Evolutionary conservation across 2,113 vertebrate species (phyloP), one percentile per base, ranked within the genome.

Genomic region (Gambusia holbrooki): DNA sequence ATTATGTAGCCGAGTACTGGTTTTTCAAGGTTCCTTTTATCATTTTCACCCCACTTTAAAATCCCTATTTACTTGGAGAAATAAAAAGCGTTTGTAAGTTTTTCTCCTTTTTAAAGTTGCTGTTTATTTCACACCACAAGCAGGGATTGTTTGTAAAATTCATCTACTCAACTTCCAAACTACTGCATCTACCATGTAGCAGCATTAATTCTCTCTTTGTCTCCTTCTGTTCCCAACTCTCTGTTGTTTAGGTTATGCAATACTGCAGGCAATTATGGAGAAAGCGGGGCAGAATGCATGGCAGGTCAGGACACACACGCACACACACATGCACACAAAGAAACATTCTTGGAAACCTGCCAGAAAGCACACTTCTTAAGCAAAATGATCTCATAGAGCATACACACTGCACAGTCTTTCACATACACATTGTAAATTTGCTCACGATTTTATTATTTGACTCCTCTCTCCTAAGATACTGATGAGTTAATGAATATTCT

Each of bases 251-350:
- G 98, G 98, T 92, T 99, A 99, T 87, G 97, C 97, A 72, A 97
- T 99, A 94, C 96, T 99, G 94, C 98, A 99, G 95, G 97, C 98
- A 88, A 98, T 99, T 90, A 99, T 99, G 98, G 98, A 99, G 94
- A 96, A 96, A 95, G 98, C 98, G 5, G 97, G 97, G 89, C 97
- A 99, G 92, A 98, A 99, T 73, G 97, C 97, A 90, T 99, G 98
- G 97, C 97, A 99, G 93, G 97, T 99, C 87, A 97, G 97, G 32
- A 95, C 95, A 82, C 79, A 69, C 76, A 77, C 51, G 95, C 95
- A 86, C 77, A 62, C 74, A 75, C 35, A 95, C 95, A 86, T 76
- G 62, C 74, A 80, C 42, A 76, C 15, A 69, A 29, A 15, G 62
- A 61, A 64, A 82, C 10, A 71, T 42, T 62, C 58, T 28, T 83